Percentiles rank a stretch among this genome's conserved stretches.
These are phyloP conservation scores for Anaspis maculata DNA, from an alignment of 2,888 invertebrate genomes.

Conservation along the genomic window DNA sequence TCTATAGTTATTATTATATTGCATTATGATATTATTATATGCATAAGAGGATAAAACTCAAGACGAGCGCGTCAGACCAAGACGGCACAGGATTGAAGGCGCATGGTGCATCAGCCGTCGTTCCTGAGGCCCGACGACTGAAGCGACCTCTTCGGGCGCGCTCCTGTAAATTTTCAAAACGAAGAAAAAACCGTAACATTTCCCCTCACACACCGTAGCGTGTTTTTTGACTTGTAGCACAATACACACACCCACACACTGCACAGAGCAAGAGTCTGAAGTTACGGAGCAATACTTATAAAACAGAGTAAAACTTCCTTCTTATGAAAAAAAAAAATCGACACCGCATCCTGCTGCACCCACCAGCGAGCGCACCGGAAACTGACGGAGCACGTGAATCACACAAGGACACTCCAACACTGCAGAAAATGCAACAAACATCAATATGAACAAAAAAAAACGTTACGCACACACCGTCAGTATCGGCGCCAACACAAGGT, in stretches of 20 bases:
- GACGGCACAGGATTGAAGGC: not conserved
- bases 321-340: conserved; percentile 26
- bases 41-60: conserved; percentile 24
- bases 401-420: not conserved
- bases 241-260: too few species aligned
- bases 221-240: conserved; percentile 35
- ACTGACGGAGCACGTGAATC: conserved; percentile 19
- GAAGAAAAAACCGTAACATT: conserved; percentile 23
- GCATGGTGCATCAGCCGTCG: not conserved
- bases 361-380: conserved; percentile 27
- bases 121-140: too few species aligned
- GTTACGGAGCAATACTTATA: conserved; percentile 33
- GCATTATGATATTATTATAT: too few species aligned
- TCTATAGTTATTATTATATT: too few species aligned
- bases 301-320: conserved; percentile 30
- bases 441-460: not conserved
- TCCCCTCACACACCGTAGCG: conserved; percentile 28
- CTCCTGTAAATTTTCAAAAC: conserved; percentile 26
- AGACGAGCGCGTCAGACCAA: conserved; percentile 22
- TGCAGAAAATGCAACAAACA: not conserved
- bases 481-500: not conserved
- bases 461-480: conserved; percentile 1
- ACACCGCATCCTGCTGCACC: conserved; percentile 27
- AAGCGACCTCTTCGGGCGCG: too few species aligned
- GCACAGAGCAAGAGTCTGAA: conserved; percentile 39